Evolutionary conservation across 2,888 invertebrate genomes (phyloP).

Genomic region (Koerneria pararmatus): DNA sequence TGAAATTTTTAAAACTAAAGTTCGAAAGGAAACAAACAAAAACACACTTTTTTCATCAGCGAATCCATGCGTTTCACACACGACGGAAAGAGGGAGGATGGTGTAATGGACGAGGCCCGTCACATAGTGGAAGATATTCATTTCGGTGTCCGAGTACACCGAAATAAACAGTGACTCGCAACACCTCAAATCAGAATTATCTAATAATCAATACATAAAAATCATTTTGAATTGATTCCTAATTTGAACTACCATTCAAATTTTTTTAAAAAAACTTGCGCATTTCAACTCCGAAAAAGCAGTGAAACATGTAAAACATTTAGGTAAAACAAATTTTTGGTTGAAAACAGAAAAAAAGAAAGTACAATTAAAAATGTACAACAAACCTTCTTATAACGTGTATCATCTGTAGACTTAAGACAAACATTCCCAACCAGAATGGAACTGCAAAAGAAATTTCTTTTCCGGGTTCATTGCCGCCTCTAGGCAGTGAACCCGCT

Average conservation of each 20-base stretch:
- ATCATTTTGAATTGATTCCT: background rate
- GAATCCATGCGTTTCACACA: slow-evolving; percentile 58
- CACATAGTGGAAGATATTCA: slow-evolving; percentile 76
- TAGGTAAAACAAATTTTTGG: no score
- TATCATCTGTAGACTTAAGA: slow-evolving; percentile 60
- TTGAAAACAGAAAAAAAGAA: no score
- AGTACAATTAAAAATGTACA: background rate
- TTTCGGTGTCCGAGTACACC: slow-evolving; percentile 76
- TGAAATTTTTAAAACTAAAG: no score
- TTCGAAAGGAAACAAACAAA: background rate
- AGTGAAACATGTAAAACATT: no score
- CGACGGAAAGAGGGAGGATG: slow-evolving; percentile 45
- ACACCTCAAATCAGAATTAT: slow-evolving; percentile 72
- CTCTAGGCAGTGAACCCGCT: no score
- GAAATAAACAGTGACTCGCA: slow-evolving; percentile 79
- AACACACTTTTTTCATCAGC: slow-evolving; percentile 20
- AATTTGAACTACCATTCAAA: no score
- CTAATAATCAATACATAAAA: slow-evolving; percentile 69
- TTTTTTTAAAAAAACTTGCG: background rate
- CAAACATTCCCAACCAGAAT: slow-evolving; percentile 27
- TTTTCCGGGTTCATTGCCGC: no score
- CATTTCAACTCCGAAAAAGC: no score
- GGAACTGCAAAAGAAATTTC: slow-evolving; percentile 30
- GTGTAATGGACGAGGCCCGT: slow-evolving; percentile 75
- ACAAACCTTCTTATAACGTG: slow-evolving; percentile 30